Base-by-base conservation (phyloP, 2,797 vertebrate species). In the Phylloscopus collybita region DNA sequence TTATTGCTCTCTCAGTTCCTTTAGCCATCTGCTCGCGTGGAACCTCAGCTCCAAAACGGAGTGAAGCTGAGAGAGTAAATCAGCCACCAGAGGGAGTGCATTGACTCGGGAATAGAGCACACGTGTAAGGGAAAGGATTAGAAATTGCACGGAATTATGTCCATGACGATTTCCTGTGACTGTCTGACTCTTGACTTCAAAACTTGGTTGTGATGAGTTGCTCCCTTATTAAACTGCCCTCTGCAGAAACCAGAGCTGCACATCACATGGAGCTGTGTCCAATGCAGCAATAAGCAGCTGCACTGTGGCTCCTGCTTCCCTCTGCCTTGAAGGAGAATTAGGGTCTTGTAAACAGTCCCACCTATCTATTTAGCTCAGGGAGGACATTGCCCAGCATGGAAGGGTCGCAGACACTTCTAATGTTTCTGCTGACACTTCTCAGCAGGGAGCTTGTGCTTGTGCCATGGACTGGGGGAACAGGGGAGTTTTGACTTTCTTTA, bases 61-160 rank as follows among this genome's bases (percentile, higher is more conserved):
- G 22, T 13, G 56, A 70, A 62, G 75, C 19, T 9, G 76, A 86
- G 65, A 56, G 2, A 25, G 70, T 29, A 69, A 82, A 89, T 74
- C 50, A 90, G 38, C 92, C 96, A 88, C 56, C 78, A 97, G 96
- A 95, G 94, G 96, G 95, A 96, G 95, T 0, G 34, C 91, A 29
- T 8, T 84, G 76, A 66, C 70, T 47, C 59, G 4, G 49, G 72
- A 86, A 83, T 3, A 38, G 54, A 81, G 17, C 45, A 38, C 25
- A 3, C 2, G 9, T 6, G 1, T 8, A 10, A 79, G 32, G 56
- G 14, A 80, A 53, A 65, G 45, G 44, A 60, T 78, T 30, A 29
- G 30, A 60, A 57, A 69, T 2, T 13, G 10, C 30, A 14, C 9
- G 44, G 54, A 90, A 59, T 44, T 26, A n/a, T 1, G 16, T 18